A percentile compares a stretch with the other conserved stretches of the same genome.
These are phyloP conservation scores for Oncorhynchus nerka DNA, from an alignment of 2,113 vertebrate genomes.

Conservation along the genomic window DNA sequence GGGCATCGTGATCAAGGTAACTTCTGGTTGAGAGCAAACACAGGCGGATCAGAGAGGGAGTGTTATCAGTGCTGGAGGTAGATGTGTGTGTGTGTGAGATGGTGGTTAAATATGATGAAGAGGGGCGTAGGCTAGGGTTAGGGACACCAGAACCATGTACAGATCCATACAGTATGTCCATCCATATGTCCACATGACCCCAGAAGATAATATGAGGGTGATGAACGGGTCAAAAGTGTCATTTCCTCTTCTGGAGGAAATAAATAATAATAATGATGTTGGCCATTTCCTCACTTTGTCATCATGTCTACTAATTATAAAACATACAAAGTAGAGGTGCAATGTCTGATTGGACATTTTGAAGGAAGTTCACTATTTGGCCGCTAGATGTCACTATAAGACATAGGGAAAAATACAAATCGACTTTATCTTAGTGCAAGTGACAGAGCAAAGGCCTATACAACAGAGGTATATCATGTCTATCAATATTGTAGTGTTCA, in stretches of 20 bases:
- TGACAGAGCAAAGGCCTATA: neutral
- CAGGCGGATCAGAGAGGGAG: slow-evolving; percentile 47
- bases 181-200: neutral
- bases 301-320: neutral
- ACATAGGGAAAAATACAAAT: slow-evolving; percentile 41
- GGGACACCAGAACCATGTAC: neutral
- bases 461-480: neutral
- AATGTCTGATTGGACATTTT: neutral
- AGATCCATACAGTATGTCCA: too few relatives aligned
- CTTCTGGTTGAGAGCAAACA: slow-evolving; percentile 59
- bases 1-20: slow-evolving; percentile 44
- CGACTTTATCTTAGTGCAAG: neutral
- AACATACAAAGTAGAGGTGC: neutral
- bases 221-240: neutral
- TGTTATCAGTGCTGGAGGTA: slow-evolving; percentile 8
- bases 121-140: neutral
- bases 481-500: neutral
- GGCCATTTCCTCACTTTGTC: neutral
- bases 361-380: neutral
- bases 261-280: neutral
- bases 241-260: neutral
- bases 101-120: neutral
- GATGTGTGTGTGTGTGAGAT: slow-evolving; percentile 22
- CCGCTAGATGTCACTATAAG: slow-evolving; percentile 76
- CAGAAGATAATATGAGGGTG: neutral